Evolutionary conservation across 2,888 invertebrate species (phyloP).

Genomic region (Julus scanicus): DNA sequence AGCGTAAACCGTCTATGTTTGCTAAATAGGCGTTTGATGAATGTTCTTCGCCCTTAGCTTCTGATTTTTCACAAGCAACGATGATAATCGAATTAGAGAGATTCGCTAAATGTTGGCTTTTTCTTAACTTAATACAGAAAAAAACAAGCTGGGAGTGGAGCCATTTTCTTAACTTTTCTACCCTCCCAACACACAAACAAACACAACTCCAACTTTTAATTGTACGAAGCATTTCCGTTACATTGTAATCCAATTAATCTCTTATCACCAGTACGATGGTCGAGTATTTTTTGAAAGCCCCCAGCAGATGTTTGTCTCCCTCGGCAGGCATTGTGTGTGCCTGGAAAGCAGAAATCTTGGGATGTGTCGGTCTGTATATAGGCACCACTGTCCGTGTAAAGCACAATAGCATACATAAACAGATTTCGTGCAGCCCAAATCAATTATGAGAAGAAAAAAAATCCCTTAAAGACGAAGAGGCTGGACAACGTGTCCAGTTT

Average conservation of each 20-base stretch:
- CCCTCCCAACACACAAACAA: not conserved
- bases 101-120: not conserved
- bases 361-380: not conserved
- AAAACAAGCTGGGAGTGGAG: not conserved
- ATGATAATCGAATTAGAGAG: not conserved
- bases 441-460: slow-evolving; percentile 7
- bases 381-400: not conserved
- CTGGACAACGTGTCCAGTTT: slow-evolving; percentile 40
- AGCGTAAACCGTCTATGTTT: too few relatives aligned
- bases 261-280: not conserved
- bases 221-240: slow-evolving; percentile 18
- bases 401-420: slow-evolving; percentile 25
- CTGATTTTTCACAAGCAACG: not conserved
- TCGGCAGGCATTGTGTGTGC: not conserved
- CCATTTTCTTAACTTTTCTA: not conserved
- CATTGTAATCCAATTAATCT: slow-evolving; percentile 30
- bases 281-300: not conserved
- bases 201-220: not conserved
- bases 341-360: not conserved
- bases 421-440: slow-evolving; percentile 1
- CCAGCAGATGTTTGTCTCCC: slow-evolving; percentile 17
- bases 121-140: not conserved
- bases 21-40: too few relatives aligned
- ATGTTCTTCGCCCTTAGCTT: not conserved
- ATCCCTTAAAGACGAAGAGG: not conserved